Base-by-base conservation (phyloP, 2,888 invertebrate genomes). In the Salticus scenicus region DNA sequence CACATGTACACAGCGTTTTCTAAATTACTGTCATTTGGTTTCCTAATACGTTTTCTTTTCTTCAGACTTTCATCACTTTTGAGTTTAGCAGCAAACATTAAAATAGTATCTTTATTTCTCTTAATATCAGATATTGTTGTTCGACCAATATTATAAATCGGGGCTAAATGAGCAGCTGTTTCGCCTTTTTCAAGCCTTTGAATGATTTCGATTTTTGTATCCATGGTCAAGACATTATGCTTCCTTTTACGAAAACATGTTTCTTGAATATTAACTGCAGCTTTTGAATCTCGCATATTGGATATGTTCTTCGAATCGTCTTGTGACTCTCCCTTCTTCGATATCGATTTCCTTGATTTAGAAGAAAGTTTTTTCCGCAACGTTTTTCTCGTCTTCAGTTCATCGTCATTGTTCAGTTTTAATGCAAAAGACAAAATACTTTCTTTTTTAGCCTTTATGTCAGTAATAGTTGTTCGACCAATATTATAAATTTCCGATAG, bases 1-100 rank as follows among this genome's bases (percentile, higher is more conserved):
- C 88, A 88, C 28, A 57, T 20, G 75, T 66, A 76, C 1, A 88
- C 69, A 20, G 74, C 76, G 17, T 87, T 71, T 20, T 88, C 87
- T 12, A 88, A 37, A 14, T 64, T 42, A 47, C 66, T 71, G 28
- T 87, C 64, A 14, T 71, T 57, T 12, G 88, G 69, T 42, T 31
- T 66, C 51, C 71, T 76, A 66, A 77, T 83, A 0, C 66, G 76
- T 66, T 77, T 83, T 24, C 83, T 28, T 30, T 24, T 27, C 27
- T 69, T 64, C n/a, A 71, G 42, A n/a, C 24, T 33, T 17, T 71
- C 77, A 33, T 37, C 64, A 64, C 41, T 27, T n/a, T 71, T 20
- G 2, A 41, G 33, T 27, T 71, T 7, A 4, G 51, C 7, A 10
- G 51, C 20, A 51, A 51, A 51, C 17, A 10, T 7, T n/a, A 20